A percentile compares a stretch with the other conserved stretches of the same genome.
These are phyloP conservation scores for Nemurella pictetii DNA, from an alignment of 2,888 invertebrate species.

Conservation along the genomic window DNA sequence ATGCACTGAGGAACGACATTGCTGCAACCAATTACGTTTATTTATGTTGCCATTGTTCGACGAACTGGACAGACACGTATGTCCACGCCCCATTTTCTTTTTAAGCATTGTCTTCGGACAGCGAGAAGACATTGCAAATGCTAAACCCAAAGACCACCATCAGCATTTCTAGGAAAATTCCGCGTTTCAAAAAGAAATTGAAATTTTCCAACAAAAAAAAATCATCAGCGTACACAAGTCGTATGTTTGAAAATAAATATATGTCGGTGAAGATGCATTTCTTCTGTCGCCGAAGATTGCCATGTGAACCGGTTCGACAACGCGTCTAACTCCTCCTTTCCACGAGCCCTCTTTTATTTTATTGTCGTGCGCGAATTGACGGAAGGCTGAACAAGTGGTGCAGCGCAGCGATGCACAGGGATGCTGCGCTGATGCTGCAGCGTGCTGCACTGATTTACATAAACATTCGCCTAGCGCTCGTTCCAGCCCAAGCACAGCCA, in stretches of 20 bases:
- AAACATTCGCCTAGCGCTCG: constrained; percentile 5
- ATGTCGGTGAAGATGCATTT: constrained; percentile 22
- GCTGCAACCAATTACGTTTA: constrained; percentile 82
- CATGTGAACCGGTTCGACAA: constrained; percentile 35
- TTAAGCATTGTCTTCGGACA: constrained; percentile 17
- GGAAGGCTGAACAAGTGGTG: constrained; percentile 6
- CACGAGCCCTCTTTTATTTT: constrained; percentile 4
- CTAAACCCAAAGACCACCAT: constrained; percentile 22
- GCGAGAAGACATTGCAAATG: constrained; percentile 11
- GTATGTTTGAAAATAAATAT: constrained; percentile 15
- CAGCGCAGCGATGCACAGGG: constrained; percentile 21
- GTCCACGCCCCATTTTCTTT: constrained; percentile 37
- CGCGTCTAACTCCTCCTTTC: constrained; percentile 32
- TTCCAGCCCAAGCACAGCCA: neutral
- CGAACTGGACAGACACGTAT: constrained; percentile 57
- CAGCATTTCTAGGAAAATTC: constrained; percentile 14
- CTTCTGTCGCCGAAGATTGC: constrained; percentile 9
- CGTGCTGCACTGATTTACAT: constrained; percentile 23
- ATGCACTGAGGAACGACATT: constrained; percentile 33
- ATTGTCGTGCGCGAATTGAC: constrained; percentile 13
- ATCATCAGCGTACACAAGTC: neutral
- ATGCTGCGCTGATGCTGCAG: neutral
- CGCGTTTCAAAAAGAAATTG: constrained; percentile 3
- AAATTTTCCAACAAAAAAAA: neutral
- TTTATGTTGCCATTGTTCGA: constrained; percentile 92